phyloP scores from a whole-genome alignment of 2,888 invertebrate genomes.

The Apantesis nais region DNA sequence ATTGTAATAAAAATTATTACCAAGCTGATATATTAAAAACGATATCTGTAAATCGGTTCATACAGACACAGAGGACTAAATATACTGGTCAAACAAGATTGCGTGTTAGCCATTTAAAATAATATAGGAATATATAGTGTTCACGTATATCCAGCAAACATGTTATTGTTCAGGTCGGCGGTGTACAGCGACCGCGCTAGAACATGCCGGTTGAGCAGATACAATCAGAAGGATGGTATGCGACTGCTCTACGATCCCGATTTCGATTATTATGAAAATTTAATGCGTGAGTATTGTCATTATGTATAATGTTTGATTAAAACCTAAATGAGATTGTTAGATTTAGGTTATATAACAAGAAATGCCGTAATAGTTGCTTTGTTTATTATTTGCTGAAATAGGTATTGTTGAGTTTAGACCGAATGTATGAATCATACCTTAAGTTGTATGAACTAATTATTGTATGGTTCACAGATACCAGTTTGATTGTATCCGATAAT shows the following conservation, averaged over 20 bases:
- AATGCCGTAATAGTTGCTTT: background rate
- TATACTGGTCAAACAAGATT: no score
- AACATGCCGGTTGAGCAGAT: slow-evolving; percentile 93
- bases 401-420: no score
- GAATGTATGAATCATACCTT: background rate
- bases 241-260: slow-evolving; percentile 95
- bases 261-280: slow-evolving; percentile 96
- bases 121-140: background rate
- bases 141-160: background rate
- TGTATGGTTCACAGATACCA: background rate
- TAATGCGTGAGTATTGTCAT: slow-evolving; percentile 91
- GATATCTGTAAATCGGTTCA: background rate
- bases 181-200: slow-evolving; percentile 95
- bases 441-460: background rate
- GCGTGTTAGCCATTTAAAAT: background rate
- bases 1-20: no score
- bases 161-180: slow-evolving; percentile 87
- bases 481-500: no score
- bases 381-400: no score
- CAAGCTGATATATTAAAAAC: no score
- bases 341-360: background rate
- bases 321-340: background rate
- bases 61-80: no score
- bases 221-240: slow-evolving; percentile 95
- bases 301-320: background rate